phyloP scores from a whole-genome alignment of 2,797 vertebrate species.

The Tapera naevia region DNA sequence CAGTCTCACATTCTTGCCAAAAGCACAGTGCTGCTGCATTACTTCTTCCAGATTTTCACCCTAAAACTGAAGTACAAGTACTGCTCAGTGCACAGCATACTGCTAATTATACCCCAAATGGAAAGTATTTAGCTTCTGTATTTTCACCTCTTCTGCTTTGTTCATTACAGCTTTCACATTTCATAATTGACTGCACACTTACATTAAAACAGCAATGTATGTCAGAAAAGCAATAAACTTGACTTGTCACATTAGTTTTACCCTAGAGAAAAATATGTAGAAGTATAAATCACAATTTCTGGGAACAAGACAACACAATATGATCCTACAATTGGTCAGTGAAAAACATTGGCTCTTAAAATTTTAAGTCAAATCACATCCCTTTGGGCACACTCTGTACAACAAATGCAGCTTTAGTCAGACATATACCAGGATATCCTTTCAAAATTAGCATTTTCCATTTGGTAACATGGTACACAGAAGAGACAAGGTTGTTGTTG shows the following conservation, averaged over 20 bases:
- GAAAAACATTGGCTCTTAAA: neutral
- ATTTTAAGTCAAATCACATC: neutral
- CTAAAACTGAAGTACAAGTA: neutral
- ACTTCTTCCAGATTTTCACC: neutral
- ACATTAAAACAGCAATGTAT: neutral
- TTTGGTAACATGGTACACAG: neutral
- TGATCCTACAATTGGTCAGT: neutral
- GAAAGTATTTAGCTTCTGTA: neutral
- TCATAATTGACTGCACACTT: neutral
- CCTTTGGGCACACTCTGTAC: neutral
- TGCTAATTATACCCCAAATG: neutral
- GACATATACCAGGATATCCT: neutral
- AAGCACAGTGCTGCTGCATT: neutral
- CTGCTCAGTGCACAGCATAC: neutral
- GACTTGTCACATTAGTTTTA: neutral
- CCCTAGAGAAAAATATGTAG: neutral
- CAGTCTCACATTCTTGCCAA: neutral
- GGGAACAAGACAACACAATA: neutral
- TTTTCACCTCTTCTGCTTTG: neutral
- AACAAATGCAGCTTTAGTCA: neutral
- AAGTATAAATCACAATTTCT: neutral
- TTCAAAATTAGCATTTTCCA: neutral
- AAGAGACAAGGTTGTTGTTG: neutral
- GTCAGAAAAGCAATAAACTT: constrained; percentile 21
- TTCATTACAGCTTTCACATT: neutral